phyloP scores from a whole-genome alignment of 2,797 vertebrate species.

The Malurus leucopterus region DNA sequence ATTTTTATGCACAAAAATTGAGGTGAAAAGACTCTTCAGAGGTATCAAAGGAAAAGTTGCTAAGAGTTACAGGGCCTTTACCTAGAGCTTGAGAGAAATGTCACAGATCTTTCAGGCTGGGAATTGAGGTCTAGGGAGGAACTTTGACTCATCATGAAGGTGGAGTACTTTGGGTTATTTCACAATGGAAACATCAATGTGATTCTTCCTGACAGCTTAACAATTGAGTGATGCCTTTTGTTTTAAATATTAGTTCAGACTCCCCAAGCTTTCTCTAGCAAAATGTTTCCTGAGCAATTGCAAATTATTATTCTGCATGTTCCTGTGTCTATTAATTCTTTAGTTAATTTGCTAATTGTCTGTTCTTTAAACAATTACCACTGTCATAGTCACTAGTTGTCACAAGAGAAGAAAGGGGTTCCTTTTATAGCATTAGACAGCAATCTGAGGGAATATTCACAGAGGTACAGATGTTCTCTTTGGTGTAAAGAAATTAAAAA shows the following conservation, averaged over 20 bases:
- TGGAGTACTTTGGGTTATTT: constrained; percentile 16
- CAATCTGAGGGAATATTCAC: constrained; percentile 38
- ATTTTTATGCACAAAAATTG: neutral
- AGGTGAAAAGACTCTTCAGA: neutral
- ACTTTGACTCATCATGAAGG: constrained; percentile 16
- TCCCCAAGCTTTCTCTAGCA: constrained; percentile 23
- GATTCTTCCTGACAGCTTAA: constrained; percentile 48
- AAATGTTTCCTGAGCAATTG: constrained; percentile 18
- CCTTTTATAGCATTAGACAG: constrained; percentile 33
- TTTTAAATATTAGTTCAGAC: constrained; percentile 30
- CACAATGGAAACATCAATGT: neutral
- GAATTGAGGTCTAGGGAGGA: neutral
- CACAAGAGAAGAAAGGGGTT: constrained; percentile 46
- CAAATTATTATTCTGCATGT: neutral
- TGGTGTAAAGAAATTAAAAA: constrained; percentile 33
- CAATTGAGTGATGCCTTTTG: constrained; percentile 40
- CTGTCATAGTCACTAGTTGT: constrained; percentile 38
- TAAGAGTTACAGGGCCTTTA: neutral
- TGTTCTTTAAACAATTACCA: constrained; percentile 46
- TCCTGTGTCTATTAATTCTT: neutral
- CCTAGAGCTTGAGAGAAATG: constrained; percentile 1
- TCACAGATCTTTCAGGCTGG: neutral
- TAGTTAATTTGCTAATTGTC: constrained; percentile 39
- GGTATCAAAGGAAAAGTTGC: neutral
- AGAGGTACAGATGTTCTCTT: constrained; percentile 27